Evolutionary conservation across 2,888 invertebrate species (phyloP).

Genomic region (Ophion ventricosus): DNA sequence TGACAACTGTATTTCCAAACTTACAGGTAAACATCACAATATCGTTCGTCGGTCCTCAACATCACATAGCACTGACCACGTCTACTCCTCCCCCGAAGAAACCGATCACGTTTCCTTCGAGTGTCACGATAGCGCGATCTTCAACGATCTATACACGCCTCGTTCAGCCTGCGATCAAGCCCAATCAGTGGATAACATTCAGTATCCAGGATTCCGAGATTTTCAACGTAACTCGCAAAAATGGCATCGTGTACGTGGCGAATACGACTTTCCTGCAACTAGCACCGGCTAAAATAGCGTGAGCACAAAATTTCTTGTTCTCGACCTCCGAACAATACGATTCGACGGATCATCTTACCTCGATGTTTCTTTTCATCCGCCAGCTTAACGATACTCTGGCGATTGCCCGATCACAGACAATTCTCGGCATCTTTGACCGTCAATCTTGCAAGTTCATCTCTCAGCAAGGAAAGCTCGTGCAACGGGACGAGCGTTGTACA

Average conservation of each 20-base stretch:
- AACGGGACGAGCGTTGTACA: slow-evolving; percentile 75
- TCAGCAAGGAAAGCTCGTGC: slow-evolving; percentile 75
- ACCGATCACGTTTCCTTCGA: slow-evolving; percentile 74
- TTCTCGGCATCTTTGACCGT: slow-evolving; percentile 74
- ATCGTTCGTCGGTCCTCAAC: slow-evolving; percentile 78
- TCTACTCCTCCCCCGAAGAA: slow-evolving; percentile 70
- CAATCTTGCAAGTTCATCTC: slow-evolving; percentile 78
- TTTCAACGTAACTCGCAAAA: slow-evolving; percentile 84
- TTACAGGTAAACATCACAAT: slow-evolving; percentile 78
- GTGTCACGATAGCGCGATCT: slow-evolving; percentile 70
- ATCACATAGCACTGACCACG: slow-evolving; percentile 74
- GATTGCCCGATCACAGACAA: slow-evolving; percentile 70
- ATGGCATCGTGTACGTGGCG: slow-evolving; percentile 86
- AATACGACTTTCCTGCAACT: slow-evolving; percentile 83
- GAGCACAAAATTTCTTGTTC: slow-evolving; percentile 60
- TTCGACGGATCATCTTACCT: background rate
- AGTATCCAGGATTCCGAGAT: slow-evolving; percentile 77
- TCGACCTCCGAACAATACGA: background rate
- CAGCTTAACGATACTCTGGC: slow-evolving; percentile 82
- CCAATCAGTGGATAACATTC: slow-evolving; percentile 70
- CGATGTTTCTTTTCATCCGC: background rate
- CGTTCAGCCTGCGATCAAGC: slow-evolving; percentile 74
- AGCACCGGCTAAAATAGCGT: slow-evolving; percentile 83
- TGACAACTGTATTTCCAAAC: background rate
- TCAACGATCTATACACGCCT: slow-evolving; percentile 75